Evolutionary conservation across 2,888 invertebrate genomes (phyloP).

Genomic region (Plagodis pulveraria): DNA sequence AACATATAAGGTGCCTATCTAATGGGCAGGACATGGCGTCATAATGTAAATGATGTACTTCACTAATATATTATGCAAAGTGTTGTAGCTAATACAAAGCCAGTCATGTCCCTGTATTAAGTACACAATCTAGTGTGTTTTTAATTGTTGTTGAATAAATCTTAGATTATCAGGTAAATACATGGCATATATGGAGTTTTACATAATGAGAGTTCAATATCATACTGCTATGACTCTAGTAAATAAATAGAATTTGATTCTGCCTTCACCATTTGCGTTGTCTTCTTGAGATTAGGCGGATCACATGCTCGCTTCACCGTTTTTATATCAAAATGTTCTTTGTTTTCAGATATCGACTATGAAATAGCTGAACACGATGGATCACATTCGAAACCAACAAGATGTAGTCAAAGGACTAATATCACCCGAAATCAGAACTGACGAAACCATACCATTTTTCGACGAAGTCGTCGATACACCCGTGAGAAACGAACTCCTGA

Average conservation of each 20-base stretch:
- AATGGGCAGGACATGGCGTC: slow-evolving; percentile 27
- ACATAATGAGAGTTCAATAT: too few relatives aligned
- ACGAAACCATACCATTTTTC: slow-evolving; percentile 58
- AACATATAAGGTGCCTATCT: slow-evolving; percentile 29
- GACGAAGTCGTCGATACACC: slow-evolving; percentile 65
- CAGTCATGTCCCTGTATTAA: slow-evolving; percentile 20
- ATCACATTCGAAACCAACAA: slow-evolving; percentile 45
- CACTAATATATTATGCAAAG: slow-evolving; percentile 18
- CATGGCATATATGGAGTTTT: too few relatives aligned
- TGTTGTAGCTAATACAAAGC: slow-evolving; percentile 3
- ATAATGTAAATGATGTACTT: slow-evolving; percentile 21
- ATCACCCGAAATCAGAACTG: slow-evolving; percentile 62
- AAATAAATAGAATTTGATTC: too few relatives aligned
- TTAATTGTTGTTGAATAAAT: slow-evolving; percentile 5
- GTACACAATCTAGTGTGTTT: slow-evolving; percentile 12
- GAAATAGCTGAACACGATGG: slow-evolving; percentile 63
- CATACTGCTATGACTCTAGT: too few relatives aligned
- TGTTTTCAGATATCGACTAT: slow-evolving; percentile 63
- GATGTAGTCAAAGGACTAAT: slow-evolving; percentile 69
- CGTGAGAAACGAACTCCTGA: slow-evolving; percentile 30
- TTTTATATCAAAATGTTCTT: slow-evolving; percentile 12
- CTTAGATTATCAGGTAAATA: background rate
- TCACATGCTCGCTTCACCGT: too few relatives aligned
- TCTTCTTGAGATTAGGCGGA: too few relatives aligned
- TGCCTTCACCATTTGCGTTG: too few relatives aligned